These are phyloP conservation scores for Horisme vitalbata DNA, from an alignment of 2,888 invertebrate species.

Conservation along the genomic window DNA sequence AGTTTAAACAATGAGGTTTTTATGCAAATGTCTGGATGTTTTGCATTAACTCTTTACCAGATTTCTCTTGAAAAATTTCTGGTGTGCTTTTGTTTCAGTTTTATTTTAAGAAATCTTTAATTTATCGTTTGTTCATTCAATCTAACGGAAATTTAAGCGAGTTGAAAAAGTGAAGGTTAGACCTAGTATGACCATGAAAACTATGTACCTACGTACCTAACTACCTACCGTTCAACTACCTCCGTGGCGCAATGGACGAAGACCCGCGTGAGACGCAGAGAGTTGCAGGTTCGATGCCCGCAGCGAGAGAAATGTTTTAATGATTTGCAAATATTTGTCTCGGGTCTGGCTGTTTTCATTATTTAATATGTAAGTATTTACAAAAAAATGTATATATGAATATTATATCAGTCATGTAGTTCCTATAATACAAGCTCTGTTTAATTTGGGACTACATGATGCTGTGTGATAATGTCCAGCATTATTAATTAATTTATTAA, in stretches of 20 bases:
- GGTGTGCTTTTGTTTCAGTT: constrained; percentile 16
- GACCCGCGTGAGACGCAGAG: not conserved
- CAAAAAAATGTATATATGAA: too few species aligned
- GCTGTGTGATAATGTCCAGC: not conserved
- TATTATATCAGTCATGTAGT: too few species aligned
- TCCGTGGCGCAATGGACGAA: not conserved
- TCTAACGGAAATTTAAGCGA: too few species aligned
- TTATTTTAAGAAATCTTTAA: constrained; percentile 9
- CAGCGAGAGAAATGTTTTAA: too few species aligned
- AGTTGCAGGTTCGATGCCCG: not conserved
- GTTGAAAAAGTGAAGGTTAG: too few species aligned
- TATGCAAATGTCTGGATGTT: constrained; percentile 53
- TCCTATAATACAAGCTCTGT: too few species aligned
- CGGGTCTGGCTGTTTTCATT: not conserved
- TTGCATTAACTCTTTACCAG: constrained; percentile 37
- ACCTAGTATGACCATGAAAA: too few species aligned
- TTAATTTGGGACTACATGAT: too few species aligned
- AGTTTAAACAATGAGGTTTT: constrained; percentile 52
- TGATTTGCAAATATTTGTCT: not conserved
- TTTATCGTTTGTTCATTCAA: too few species aligned
- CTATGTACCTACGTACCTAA: too few species aligned
- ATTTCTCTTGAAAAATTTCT: constrained; percentile 26
- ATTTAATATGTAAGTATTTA: too few species aligned
- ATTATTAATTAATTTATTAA: not conserved
- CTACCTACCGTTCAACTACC: too few species aligned